phyloP scores from a whole-genome alignment of 1,140 invertebrate genomes.

The Venturia canescens region DNA sequence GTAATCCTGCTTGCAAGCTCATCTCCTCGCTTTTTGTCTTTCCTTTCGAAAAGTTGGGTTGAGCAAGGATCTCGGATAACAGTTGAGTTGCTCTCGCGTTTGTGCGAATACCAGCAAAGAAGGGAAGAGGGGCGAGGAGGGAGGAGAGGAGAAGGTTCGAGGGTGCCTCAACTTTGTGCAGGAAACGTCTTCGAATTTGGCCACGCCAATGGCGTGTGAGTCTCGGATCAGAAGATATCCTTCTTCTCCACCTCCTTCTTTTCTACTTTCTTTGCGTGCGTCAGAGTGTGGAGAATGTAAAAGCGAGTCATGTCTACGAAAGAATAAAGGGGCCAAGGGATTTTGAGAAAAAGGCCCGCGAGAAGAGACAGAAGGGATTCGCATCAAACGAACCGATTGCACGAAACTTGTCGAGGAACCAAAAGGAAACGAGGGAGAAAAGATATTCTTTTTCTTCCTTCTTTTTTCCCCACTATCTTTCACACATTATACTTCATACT shows the following conservation, averaged over 20 bases:
- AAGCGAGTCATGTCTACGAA: background rate
- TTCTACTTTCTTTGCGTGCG: background rate
- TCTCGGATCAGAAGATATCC: background rate
- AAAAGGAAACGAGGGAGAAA: constrained; percentile 25
- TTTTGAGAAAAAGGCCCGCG: constrained; percentile 10
- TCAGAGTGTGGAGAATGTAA: background rate
- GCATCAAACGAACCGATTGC: constrained; percentile 67
- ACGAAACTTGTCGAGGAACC: constrained; percentile 62
- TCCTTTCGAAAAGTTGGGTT: constrained; percentile 34
- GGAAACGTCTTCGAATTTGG: constrained; percentile 59
- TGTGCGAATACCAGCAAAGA: constrained; percentile 25
- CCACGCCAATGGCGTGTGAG: constrained; percentile 18
- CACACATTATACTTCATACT: background rate
- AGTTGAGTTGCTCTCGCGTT: constrained; percentile 30
- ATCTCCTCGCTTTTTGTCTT: constrained; percentile 33
- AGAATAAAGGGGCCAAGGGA: constrained; percentile 15
- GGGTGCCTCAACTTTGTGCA: constrained; percentile 60
- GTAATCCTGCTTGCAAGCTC: constrained; percentile 6
- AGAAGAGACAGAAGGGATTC: constrained; percentile 51
- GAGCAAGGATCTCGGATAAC: constrained; percentile 34
- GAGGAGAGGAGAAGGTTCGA: background rate
- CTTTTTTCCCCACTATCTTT: background rate
- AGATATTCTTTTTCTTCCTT: constrained; percentile 29
- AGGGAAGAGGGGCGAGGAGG: no score
- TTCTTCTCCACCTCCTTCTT: background rate